phyloP scores from a whole-genome alignment of 2,888 invertebrate species.

The Rapana venosa region DNA sequence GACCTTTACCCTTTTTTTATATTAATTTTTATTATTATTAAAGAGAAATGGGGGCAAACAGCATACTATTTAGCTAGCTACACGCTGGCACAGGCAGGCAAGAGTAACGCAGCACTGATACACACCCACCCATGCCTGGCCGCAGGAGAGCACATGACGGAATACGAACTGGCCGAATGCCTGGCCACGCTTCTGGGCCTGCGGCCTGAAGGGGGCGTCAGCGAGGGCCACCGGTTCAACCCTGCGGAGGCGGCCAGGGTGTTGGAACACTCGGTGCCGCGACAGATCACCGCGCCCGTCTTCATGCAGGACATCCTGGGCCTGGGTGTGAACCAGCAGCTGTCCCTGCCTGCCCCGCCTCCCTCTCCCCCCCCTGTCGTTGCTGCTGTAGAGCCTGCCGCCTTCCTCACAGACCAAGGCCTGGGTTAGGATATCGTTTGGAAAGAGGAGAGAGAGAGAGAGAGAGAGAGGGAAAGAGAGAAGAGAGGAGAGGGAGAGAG shows the following conservation, averaged over 20 bases:
- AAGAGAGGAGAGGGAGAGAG: background rate
- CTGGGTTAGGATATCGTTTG: background rate
- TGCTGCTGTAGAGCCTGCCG: no score
- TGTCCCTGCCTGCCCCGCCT: no score
- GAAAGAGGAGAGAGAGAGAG: background rate
- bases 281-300: background rate
- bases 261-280: background rate
- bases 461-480: background rate
- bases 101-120: no score
- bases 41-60: no score
- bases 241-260: slow-evolving; percentile 45
- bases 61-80: no score
- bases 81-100: no score
- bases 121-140: no score
- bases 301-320: background rate
- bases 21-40: no score
- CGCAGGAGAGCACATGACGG: no score
- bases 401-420: no score
- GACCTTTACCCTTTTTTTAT: no score
- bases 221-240: slow-evolving; percentile 74
- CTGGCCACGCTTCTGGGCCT: slow-evolving; percentile 75
- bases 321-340: background rate
- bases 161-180: slow-evolving; percentile 42
- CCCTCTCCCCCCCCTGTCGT: no score
- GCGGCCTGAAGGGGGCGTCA: slow-evolving; percentile 76